Evolutionary conservation across 2,888 invertebrate species (phyloP).

Genomic region (Apodemia zela): DNA sequence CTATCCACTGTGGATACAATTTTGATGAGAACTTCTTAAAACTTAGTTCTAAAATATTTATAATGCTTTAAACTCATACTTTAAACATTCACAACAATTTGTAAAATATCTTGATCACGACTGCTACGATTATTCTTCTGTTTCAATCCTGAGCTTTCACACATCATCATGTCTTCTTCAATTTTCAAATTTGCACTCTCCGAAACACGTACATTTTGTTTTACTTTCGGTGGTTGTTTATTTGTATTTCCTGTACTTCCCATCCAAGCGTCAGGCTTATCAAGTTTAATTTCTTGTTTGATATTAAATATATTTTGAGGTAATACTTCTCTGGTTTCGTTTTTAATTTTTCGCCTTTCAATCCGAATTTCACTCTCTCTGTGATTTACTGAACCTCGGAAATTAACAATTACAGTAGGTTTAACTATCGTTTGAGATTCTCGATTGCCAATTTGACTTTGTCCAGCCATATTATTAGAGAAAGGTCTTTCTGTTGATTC

Average conservation of each 20-base stretch:
- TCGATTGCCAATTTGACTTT: slow-evolving; percentile 71
- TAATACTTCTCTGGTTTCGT: slow-evolving; percentile 40
- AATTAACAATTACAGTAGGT: slow-evolving; percentile 71
- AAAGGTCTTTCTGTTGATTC: slow-evolving; percentile 38
- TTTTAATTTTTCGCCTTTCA: slow-evolving; percentile 46
- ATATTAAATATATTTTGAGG: slow-evolving; percentile 67
- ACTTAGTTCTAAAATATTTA: too few species aligned
- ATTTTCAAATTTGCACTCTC: slow-evolving; percentile 38
- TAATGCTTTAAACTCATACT: slow-evolving; percentile 7
- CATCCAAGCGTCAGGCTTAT: slow-evolving; percentile 37
- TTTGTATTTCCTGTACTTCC: slow-evolving; percentile 31
- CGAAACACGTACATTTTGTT: slow-evolving; percentile 43
- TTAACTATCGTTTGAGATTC: slow-evolving; percentile 71
- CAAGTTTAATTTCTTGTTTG: slow-evolving; percentile 67
- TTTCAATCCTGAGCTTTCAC: slow-evolving; percentile 50
- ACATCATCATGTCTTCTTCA: slow-evolving; percentile 61
- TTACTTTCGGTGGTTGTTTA: slow-evolving; percentile 37
- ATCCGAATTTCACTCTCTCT: slow-evolving; percentile 62
- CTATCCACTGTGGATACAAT: too few species aligned
- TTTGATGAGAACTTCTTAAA: too few species aligned
- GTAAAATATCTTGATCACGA: slow-evolving; percentile 50
- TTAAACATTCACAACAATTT: slow-evolving; percentile 59
- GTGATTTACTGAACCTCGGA: slow-evolving; percentile 62
- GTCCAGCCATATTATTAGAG: slow-evolving; percentile 62
- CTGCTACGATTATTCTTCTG: slow-evolving; percentile 40